Percentiles rank a stretch among this genome's conserved stretches.
Evolutionary conservation across 2,888 invertebrate genomes (phyloP).

Genomic region (Reticulitermes lucifugus): DNA sequence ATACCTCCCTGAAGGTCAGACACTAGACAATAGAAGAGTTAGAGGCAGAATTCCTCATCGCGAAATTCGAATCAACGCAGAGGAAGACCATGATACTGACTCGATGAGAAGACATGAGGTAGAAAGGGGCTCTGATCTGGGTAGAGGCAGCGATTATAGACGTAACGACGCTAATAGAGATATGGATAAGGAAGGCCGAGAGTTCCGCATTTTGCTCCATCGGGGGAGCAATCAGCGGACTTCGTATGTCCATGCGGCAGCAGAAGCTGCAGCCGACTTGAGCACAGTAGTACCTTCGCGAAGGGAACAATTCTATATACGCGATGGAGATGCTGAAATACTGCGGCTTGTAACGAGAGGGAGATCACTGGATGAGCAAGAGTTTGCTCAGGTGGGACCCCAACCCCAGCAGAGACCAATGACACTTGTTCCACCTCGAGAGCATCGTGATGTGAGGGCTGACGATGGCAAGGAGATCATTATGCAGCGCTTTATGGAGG

Average conservation of each 20-base stretch:
- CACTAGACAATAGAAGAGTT: constrained; percentile 50
- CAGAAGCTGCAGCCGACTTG: background rate
- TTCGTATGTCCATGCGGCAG: background rate
- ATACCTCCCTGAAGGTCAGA: constrained; percentile 35
- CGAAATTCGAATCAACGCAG: constrained; percentile 54
- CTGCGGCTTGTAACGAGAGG: constrained; percentile 82
- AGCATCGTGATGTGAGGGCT: constrained; percentile 72
- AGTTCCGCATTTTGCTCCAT: constrained; percentile 8
- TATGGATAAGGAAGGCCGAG: constrained; percentile 1
- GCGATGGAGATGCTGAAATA: constrained; percentile 89
- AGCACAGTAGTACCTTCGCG: constrained; percentile 36
- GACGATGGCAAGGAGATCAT: constrained; percentile 87
- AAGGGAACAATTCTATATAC: constrained; percentile 81
- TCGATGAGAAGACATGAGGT: constrained; percentile 82
- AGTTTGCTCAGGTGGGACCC: background rate
- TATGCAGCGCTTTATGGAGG: constrained; percentile 86
- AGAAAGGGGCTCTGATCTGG: constrained; percentile 79
- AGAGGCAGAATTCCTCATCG: constrained; percentile 13
- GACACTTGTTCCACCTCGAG: constrained; percentile 67
- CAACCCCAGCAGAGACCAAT: constrained; percentile 62
- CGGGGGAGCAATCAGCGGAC: constrained; percentile 15
- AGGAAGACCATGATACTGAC: constrained; percentile 74
- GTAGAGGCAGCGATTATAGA: constrained; percentile 64
- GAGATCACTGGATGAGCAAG: constrained; percentile 68
- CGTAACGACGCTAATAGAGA: constrained; percentile 58